Percentiles rank a stretch among this genome's conserved stretches.
Conservation (phyloP, 1,140 invertebrate species). For the Eurosta solidaginis region DNA sequence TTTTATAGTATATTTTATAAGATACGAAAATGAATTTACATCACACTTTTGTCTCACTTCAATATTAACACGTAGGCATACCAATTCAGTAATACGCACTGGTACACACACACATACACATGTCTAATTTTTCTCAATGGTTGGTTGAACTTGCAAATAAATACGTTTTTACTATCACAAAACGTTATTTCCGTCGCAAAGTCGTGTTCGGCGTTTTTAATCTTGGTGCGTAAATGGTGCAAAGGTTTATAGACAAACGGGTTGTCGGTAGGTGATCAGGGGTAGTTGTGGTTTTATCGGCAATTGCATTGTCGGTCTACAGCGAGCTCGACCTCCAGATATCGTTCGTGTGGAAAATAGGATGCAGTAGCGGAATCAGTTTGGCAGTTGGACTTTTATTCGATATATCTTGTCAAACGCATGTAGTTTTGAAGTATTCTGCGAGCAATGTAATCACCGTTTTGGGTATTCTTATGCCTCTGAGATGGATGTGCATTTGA, state of each 20-base stretch:
- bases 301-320: not conserved
- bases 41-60: constrained; percentile 32
- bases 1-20: constrained; percentile 34
- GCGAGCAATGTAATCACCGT: not conserved
- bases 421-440: not conserved
- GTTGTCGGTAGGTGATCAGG: not conserved
- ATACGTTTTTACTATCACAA: constrained; percentile 36
- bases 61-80: not conserved
- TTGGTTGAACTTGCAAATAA: constrained; percentile 45
- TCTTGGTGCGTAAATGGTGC: not conserved
- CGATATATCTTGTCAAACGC: not conserved
- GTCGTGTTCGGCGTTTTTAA: not conserved
- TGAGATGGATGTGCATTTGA: no score
- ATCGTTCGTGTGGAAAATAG: not conserved
- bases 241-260: not conserved
- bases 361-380: not conserved
- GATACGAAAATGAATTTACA: constrained; percentile 35
- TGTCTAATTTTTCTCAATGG: no score
- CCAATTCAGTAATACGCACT: not conserved
- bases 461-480: no score
- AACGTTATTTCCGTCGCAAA: constrained; percentile 41
- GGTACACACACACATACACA: not conserved
- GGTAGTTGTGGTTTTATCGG: not conserved
- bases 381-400: not conserved
- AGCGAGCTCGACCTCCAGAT: no score